Evolutionary conservation across 2,797 vertebrate genomes (phyloP), one percentile per base, ranked within the genome.

Genomic region (Synaphobranchus kaupii): DNA sequence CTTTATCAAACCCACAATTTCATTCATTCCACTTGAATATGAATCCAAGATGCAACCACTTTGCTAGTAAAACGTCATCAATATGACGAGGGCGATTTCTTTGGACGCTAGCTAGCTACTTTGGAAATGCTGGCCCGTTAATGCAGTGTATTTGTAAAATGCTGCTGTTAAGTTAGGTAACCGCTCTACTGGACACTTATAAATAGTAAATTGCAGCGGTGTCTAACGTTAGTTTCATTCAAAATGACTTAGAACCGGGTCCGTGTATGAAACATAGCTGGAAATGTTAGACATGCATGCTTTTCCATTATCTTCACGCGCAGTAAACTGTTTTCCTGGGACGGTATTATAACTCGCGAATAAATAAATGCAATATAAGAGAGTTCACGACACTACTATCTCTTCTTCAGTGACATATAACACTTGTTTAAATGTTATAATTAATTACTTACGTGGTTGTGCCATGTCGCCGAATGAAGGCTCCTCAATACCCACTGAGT

Each of bases 391-490:
- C 25, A 3, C 39, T 25, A 48, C 1, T 15, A 39, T 25, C 25
- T 48, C 8, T 80, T 48, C 39, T 80, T 80, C 20, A 80, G 39
- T n/a, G 3, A 48, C 5, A 31, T 50, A 0, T 48, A 76, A 80
- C 48, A 80, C 50, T n/a, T 6, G 15, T 9, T 34, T 39, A 71
- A 47, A 86, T n/a, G 0, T n/a, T 39, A 50, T 5, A 83, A 63
- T 89, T 85, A 84, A 86, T 52, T 52, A 96, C 95, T 96, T 89
- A 97, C 96, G 66, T 83, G 89, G 90, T 73, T 92, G 94, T 89
- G 96, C 94, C 96, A 97, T 96, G 93, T 96, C 94, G 91, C 94
- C 94, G 94, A 92, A 93, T 94, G 95, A 95, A 96, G 94, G 96
- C 95, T 96, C 95, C 96, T 94, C 95, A 92, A 93, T 90, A 94